phyloP scores from a whole-genome alignment of 2,888 invertebrate species.

The Tribolium freemani region DNA sequence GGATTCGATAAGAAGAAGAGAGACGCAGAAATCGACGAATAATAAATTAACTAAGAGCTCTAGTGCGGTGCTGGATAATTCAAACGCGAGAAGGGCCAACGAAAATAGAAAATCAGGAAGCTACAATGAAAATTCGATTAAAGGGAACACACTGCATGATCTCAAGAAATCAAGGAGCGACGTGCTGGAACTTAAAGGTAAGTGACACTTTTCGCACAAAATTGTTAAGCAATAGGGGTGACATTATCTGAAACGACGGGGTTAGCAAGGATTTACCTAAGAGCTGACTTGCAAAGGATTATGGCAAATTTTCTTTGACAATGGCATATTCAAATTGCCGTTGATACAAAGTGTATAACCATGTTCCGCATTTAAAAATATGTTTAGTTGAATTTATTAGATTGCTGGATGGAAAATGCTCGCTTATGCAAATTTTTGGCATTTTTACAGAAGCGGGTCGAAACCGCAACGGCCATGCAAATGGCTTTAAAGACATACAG shows the following conservation, averaged over 20 bases:
- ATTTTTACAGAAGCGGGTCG: neutral
- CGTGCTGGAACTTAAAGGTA: slow-evolving; percentile 49
- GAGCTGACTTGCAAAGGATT: neutral
- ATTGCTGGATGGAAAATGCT: neutral
- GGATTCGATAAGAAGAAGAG: slow-evolving; percentile 25
- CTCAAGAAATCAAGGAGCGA: slow-evolving; percentile 55
- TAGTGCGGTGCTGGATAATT: slow-evolving; percentile 29
- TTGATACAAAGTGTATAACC: no score
- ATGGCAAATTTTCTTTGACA: neutral
- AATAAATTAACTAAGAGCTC: slow-evolving; percentile 38
- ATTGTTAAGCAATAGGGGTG: neutral
- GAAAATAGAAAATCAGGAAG: slow-evolving; percentile 28
- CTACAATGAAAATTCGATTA: slow-evolving; percentile 29
- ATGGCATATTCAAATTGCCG: no score
- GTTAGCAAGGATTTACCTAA: slow-evolving; percentile 1
- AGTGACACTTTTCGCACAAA: slow-evolving; percentile 3
- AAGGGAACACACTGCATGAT: slow-evolving; percentile 11
- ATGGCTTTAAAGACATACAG: neutral
- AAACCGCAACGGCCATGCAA: neutral
- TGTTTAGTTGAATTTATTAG: neutral
- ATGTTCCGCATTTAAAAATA: no score
- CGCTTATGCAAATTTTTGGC: neutral
- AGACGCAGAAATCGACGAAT: slow-evolving; percentile 24
- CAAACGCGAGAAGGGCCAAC: slow-evolving; percentile 22
- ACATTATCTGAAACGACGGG: slow-evolving; percentile 3